phyloP scores from a whole-genome alignment of 2,113 vertebrate genomes.

The Malurus cyaneus region DNA sequence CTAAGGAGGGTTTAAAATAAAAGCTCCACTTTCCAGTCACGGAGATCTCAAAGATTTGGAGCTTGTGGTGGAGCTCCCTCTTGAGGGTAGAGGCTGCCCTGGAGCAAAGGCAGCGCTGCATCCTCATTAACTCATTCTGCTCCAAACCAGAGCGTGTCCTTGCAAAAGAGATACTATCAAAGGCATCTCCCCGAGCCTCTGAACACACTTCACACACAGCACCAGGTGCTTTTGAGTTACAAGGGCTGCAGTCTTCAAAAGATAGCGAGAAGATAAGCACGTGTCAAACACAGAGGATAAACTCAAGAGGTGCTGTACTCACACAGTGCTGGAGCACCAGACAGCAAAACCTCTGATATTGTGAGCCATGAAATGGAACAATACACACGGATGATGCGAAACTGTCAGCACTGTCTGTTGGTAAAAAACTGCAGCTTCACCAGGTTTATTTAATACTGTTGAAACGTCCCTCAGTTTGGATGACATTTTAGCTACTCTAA shows the following conservation, averaged over 20 bases:
- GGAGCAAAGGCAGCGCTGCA: not conserved
- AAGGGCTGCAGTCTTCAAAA: not conserved
- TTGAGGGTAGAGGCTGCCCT: not conserved
- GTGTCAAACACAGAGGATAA: not conserved
- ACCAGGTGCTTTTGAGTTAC: not conserved
- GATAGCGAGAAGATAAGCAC: not conserved
- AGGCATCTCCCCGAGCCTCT: not conserved
- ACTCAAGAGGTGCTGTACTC: not conserved
- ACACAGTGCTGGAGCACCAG: not conserved
- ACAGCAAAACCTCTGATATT: not conserved
- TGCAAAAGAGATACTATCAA: not conserved
- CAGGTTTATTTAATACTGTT: not conserved
- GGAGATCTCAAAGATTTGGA: not conserved
- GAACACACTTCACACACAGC: not conserved
- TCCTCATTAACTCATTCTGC: not conserved
- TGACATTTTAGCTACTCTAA: not conserved
- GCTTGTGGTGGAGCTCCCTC: slow-evolving; percentile 61
- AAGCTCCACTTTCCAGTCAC: not conserved
- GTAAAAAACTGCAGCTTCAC: not conserved
- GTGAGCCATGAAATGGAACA: not conserved
- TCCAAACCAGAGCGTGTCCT: not conserved
- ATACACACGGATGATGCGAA: not conserved
- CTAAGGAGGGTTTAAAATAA: not conserved
- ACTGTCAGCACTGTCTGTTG: not conserved
- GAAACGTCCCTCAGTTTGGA: not conserved